Conservation (phyloP, 2,888 invertebrate genomes). For the Hemistola chrysoprasaria region DNA sequence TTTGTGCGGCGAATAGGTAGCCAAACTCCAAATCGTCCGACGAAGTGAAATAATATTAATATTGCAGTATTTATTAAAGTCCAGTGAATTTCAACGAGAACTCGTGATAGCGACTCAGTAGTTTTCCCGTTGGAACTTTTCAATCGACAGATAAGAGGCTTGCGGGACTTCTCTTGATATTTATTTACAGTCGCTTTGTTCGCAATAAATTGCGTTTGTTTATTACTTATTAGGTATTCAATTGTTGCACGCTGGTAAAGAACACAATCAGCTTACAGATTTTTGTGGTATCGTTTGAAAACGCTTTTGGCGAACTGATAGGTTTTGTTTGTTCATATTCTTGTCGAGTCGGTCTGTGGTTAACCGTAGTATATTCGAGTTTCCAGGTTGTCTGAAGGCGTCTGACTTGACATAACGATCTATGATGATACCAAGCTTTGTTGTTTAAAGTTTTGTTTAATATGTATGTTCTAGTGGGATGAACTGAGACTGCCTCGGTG, state of each 20-base stretch:
- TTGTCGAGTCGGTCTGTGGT: too few relatives aligned
- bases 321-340: constrained; percentile 5
- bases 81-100: constrained; percentile 35
- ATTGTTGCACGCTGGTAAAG: constrained; percentile 46
- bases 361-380: too few relatives aligned
- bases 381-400: too few relatives aligned
- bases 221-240: too few relatives aligned
- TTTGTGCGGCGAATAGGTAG: too few relatives aligned
- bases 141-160: constrained; percentile 75
- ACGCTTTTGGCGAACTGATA: constrained; percentile 3
- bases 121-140: constrained; percentile 65
- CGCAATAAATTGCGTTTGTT: constrained; percentile 56
- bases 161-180: constrained; percentile 60
- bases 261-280: constrained; percentile 43
- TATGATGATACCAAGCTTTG: too few relatives aligned
- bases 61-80: not conserved
- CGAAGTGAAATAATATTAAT: constrained; percentile 1
- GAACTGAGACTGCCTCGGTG: too few relatives aligned
- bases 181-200: constrained; percentile 67
- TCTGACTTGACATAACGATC: too few relatives aligned
- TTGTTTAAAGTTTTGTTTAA: too few relatives aligned
- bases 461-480: too few relatives aligned
- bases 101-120: constrained; percentile 41
- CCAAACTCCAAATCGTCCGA: not conserved
- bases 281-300: constrained; percentile 35